Evolutionary conservation across 2,113 vertebrate genomes (phyloP).

Genomic region (Apodemus speciosus): DNA sequence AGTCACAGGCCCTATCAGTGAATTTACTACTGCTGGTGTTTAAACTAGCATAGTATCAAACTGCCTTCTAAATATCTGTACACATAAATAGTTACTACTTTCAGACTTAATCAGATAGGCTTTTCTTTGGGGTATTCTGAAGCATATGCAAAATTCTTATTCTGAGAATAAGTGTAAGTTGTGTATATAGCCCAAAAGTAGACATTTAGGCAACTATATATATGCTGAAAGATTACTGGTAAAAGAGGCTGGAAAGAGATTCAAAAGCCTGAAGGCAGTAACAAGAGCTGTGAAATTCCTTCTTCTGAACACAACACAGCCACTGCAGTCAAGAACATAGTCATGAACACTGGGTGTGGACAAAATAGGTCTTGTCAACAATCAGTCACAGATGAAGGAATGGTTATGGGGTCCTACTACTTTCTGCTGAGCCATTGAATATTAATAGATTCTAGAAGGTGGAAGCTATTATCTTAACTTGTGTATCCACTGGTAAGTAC

Average conservation of each 20-base stretch:
- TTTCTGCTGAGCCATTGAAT: too few relatives aligned
- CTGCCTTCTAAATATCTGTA: not conserved
- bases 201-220: not conserved
- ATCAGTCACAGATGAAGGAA: not conserved
- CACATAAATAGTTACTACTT: too few relatives aligned
- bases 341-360: too few relatives aligned
- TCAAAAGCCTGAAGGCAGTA: not conserved
- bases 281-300: not conserved
- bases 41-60: not conserved
- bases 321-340: not conserved
- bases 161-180: not conserved
- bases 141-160: not conserved
- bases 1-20: not conserved
- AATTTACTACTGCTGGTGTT: not conserved
- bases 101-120: not conserved
- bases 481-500: not conserved
- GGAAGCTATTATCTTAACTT: not conserved
- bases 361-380: not conserved
- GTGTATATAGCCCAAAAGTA: accelerated
- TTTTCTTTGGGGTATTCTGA: too few relatives aligned
- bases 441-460: not conserved
- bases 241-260: not conserved
- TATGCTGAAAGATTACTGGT: not conserved
- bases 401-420: too few relatives aligned
- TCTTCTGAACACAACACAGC: not conserved